phyloP scores from a whole-genome alignment of 2,797 vertebrate species.

The Crenuchus spilurus region DNA sequence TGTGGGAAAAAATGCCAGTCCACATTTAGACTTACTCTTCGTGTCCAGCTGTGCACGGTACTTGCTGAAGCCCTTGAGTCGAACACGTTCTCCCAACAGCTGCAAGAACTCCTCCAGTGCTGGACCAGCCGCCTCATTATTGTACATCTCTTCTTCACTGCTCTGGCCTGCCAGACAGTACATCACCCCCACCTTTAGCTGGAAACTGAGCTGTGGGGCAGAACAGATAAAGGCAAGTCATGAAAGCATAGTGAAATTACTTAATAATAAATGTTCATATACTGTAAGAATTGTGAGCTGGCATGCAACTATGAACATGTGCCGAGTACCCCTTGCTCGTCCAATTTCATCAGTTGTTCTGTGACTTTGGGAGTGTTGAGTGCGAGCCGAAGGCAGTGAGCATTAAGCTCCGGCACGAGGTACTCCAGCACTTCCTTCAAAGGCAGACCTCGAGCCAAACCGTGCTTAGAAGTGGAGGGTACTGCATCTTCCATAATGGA shows the following conservation, averaged over 20 bases:
- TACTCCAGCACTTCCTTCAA: constrained; percentile 97
- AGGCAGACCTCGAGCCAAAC: constrained; percentile 90
- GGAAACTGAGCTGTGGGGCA: constrained; percentile 89
- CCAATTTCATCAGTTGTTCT: constrained; percentile 97
- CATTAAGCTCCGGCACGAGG: constrained; percentile 92
- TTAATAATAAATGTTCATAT: background rate
- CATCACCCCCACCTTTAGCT: constrained; percentile 98
- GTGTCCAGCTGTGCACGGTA: constrained; percentile 97
- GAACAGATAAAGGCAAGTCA: background rate
- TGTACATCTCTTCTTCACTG: constrained; percentile 99
- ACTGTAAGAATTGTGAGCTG: background rate
- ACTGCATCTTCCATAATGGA: constrained; percentile 94
- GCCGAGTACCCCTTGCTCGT: constrained; percentile 91
- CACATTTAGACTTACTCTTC: constrained; percentile 81
- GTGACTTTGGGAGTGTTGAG: constrained; percentile 98
- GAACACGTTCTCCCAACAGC: constrained; percentile 91
- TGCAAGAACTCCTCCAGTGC: constrained; percentile 97
- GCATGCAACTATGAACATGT: background rate
- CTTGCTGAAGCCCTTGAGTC: constrained; percentile 96
- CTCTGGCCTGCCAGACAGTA: constrained; percentile 97
- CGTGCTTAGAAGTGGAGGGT: constrained; percentile 96
- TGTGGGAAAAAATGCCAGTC: background rate
- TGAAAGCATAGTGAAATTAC: background rate
- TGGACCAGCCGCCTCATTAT: constrained; percentile 92
- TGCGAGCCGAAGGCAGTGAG: constrained; percentile 92